Evolutionary conservation across 2,113 vertebrate genomes (phyloP).

Genomic region (Gopherus evgoodei): DNA sequence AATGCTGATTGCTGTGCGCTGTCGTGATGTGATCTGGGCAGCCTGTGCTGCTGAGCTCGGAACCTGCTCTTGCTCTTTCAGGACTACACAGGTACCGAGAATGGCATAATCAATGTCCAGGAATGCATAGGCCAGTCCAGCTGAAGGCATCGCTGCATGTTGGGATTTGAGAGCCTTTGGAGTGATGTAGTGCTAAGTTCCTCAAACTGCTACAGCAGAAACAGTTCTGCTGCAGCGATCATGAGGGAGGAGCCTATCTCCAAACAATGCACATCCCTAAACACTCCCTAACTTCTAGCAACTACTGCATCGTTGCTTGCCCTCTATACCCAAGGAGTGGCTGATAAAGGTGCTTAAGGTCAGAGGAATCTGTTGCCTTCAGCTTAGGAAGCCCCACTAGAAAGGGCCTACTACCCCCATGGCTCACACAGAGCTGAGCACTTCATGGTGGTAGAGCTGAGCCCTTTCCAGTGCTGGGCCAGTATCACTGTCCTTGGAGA

Average conservation of each 20-base stretch:
- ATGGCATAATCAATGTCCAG: too few relatives aligned
- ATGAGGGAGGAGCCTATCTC: neutral
- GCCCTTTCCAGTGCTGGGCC: neutral
- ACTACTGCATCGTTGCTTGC: neutral
- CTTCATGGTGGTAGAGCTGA: neutral
- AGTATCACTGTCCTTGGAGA: neutral
- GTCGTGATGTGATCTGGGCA: too few relatives aligned
- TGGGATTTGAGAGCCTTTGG: too few relatives aligned
- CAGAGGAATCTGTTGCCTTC: neutral
- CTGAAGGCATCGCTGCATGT: too few relatives aligned
- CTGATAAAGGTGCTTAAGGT: neutral
- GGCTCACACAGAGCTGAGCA: neutral
- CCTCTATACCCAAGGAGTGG: neutral
- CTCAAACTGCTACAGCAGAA: neutral
- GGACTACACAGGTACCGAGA: too few relatives aligned
- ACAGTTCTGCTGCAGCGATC: neutral
- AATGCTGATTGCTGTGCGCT: too few relatives aligned
- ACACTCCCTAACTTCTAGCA: neutral
- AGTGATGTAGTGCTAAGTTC: neutral
- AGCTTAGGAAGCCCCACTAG: neutral
- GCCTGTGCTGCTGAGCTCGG: too few relatives aligned
- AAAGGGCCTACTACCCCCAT: neutral
- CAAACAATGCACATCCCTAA: neutral
- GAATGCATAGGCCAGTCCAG: too few relatives aligned
- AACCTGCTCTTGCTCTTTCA: too few relatives aligned